These are phyloP conservation scores for Oasisia sp. DNA, from an alignment of 2,888 invertebrate genomes.

Conservation along the genomic window DNA sequence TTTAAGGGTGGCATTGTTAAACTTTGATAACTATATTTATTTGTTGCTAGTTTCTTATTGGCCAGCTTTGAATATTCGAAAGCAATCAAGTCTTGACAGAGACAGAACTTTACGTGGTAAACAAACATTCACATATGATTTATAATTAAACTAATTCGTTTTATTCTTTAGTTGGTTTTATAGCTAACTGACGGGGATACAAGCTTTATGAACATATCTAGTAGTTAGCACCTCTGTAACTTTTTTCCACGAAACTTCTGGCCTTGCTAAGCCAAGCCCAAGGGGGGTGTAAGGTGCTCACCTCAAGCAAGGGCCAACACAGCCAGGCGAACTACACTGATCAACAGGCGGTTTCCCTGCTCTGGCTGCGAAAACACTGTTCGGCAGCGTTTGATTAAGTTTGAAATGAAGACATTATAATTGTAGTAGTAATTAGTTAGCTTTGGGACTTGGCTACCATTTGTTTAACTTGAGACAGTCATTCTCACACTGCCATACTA, in stretches of 20 bases:
- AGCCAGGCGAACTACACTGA: too few relatives aligned
- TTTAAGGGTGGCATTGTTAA: not conserved
- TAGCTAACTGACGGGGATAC: not conserved
- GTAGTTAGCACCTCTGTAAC: not conserved
- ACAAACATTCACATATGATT: not conserved
- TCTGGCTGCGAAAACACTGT: not conserved
- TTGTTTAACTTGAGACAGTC: not conserved
- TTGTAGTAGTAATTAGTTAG: not conserved
- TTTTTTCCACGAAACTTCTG: not conserved
- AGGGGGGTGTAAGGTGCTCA: not conserved
- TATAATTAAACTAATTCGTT: not conserved
- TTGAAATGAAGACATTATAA: not conserved
- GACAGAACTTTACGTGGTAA: slow-evolving; percentile 4
- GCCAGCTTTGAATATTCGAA: slow-evolving; percentile 13
- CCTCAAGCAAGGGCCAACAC: too few relatives aligned
- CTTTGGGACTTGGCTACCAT: not conserved
- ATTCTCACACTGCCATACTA: too few relatives aligned
- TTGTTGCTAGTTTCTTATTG: not conserved
- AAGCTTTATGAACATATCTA: not conserved
- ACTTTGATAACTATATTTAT: not conserved
- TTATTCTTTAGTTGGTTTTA: not conserved
- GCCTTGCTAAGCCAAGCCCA: not conserved
- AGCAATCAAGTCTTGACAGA: slow-evolving; percentile 11
- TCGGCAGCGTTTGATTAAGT: not conserved
- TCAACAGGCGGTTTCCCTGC: not conserved